Evolutionary conservation across 2,797 vertebrate species (phyloP).

Genomic region (Carcharodon carcharias): DNA sequence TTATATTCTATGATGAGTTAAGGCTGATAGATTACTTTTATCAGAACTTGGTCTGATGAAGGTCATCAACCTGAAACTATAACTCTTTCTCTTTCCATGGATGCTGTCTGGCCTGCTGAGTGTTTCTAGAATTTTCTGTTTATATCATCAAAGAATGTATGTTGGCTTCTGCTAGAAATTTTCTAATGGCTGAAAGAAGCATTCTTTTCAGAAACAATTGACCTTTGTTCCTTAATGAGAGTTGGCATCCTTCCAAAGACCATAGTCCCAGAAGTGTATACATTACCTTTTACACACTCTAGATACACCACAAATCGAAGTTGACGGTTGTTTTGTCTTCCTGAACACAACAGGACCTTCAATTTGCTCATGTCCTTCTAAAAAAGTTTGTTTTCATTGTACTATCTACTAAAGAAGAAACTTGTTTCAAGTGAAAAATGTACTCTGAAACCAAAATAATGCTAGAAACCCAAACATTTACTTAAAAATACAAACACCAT

Average conservation of each 20-base stretch:
- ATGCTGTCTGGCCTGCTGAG: background rate
- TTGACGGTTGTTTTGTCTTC: background rate
- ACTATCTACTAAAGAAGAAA: background rate
- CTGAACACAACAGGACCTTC: background rate
- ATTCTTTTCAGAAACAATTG: background rate
- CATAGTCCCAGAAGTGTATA: background rate
- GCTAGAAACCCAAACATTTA: slow-evolving; percentile 8
- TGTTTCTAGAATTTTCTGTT: background rate
- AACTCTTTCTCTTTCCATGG: background rate
- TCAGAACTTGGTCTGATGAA: too few relatives aligned
- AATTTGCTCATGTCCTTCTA: background rate
- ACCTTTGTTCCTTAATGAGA: background rate
- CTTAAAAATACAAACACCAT: background rate
- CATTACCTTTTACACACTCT: background rate
- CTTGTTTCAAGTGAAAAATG: background rate
- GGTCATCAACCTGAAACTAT: background rate
- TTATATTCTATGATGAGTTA: background rate
- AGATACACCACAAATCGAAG: background rate
- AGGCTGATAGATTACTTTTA: background rate
- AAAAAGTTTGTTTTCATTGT: background rate
- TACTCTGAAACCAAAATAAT: background rate
- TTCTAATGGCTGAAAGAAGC: background rate
- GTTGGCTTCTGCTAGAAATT: background rate
- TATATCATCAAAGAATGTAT: background rate
- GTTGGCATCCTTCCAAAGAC: background rate